Conservation (phyloP, 1,140 invertebrate genomes). For the Drosophila tristis region DNA sequence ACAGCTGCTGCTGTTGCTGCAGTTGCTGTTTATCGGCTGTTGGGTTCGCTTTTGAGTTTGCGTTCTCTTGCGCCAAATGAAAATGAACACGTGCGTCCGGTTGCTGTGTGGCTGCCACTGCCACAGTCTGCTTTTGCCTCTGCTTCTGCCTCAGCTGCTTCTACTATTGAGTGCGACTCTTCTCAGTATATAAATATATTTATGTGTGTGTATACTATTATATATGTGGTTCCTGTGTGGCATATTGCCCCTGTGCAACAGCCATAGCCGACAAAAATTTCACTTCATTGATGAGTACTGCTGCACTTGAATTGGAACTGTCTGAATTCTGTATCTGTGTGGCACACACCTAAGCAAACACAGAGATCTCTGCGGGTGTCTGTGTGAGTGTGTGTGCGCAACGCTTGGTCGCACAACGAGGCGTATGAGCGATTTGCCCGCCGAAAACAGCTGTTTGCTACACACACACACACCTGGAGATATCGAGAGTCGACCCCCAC, state of each 20-base stretch:
- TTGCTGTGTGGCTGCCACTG: constrained; percentile 62
- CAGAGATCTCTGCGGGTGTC: constrained; percentile 8
- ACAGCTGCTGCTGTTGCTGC: constrained; percentile 22
- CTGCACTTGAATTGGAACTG: constrained; percentile 70
- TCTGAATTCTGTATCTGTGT: constrained; percentile 28
- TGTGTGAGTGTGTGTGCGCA: constrained; percentile 47
- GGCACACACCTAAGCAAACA: constrained; percentile 19
- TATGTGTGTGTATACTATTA: constrained; percentile 51
- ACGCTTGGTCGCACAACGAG: constrained; percentile 75
- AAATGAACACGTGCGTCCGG: constrained; percentile 81
- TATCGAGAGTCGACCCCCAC: constrained; percentile 21
- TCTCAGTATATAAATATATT: constrained; percentile 32
- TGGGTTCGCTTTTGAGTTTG: constrained; percentile 44
- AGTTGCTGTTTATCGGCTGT: constrained; percentile 73
- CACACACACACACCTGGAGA: constrained; percentile 1
- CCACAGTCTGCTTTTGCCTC: neutral
- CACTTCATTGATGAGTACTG: constrained; percentile 74
- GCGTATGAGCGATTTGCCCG: constrained; percentile 73
- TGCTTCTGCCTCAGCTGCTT: constrained; percentile 21
- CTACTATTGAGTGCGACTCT: constrained; percentile 7
- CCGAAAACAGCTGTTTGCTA: constrained; percentile 58
- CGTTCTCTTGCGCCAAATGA: constrained; percentile 67
- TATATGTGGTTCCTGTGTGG: constrained; percentile 28
- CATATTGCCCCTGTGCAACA: constrained; percentile 50
- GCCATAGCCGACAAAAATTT: constrained; percentile 56